Evolutionary conservation across 64 coral and sea anemone genomes (phyloP).

Genomic region (Pachyseris speciosa): DNA sequence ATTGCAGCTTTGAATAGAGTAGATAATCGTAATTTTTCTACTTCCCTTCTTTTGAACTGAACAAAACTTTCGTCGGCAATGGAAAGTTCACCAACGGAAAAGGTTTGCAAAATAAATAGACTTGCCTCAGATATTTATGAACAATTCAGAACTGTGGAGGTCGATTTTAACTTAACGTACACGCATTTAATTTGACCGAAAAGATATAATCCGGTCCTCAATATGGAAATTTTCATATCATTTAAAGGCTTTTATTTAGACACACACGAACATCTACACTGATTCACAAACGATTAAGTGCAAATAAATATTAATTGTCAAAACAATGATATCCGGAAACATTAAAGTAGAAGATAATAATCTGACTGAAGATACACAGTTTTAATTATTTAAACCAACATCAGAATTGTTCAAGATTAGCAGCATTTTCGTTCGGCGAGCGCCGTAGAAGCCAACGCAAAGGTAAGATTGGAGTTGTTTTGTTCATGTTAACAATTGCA

Average conservation of each 20-base stretch:
- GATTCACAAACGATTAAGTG: background rate
- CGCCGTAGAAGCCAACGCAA: background rate
- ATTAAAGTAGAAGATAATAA: background rate
- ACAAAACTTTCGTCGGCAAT: too few species aligned
- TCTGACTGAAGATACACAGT: background rate
- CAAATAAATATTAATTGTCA: background rate
- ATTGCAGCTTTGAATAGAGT: too few species aligned
- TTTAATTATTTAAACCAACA: conserved; percentile 12
- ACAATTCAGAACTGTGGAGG: too few species aligned
- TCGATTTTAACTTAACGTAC: too few species aligned
- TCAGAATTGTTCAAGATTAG: background rate
- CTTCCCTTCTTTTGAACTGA: too few species aligned
- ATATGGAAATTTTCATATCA: background rate
- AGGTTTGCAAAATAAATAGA: too few species aligned
- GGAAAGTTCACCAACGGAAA: too few species aligned
- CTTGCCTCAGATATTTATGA: too few species aligned
- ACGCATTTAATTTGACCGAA: too few species aligned
- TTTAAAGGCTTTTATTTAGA: background rate
- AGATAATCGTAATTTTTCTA: too few species aligned
- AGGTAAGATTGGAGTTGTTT: background rate
- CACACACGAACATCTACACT: background rate
- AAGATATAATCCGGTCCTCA: too few species aligned
- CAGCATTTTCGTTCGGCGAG: background rate
- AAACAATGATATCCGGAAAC: background rate
- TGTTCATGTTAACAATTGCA: background rate